Evolutionary conservation across 2,888 invertebrate species (phyloP).

Genomic region (Thymelicus acteon): DNA sequence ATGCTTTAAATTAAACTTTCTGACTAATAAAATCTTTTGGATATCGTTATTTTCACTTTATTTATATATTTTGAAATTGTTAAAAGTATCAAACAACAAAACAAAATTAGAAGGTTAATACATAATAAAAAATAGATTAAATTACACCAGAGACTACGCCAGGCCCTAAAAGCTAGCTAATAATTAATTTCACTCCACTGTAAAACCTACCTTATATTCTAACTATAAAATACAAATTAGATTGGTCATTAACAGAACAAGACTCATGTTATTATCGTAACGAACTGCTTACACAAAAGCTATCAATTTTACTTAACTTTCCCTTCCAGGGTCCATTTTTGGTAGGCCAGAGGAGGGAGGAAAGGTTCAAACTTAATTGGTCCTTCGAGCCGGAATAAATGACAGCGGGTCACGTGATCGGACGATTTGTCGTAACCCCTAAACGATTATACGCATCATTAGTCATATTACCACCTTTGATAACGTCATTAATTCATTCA

Average conservation of each 20-base stretch:
- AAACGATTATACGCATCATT: constrained; percentile 77
- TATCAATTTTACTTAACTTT: constrained; percentile 34
- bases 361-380: constrained; percentile 39
- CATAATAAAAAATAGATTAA: constrained; percentile 18
- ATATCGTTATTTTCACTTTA: no score
- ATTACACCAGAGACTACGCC: constrained; percentile 8
- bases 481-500: constrained; percentile 71
- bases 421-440: constrained; percentile 77
- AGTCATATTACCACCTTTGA: constrained; percentile 81
- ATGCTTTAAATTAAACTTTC: no score
- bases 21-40: no score
- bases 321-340: constrained; percentile 34
- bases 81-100: background rate
- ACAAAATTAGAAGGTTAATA: constrained; percentile 5
- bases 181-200: constrained; percentile 12
- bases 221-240: constrained; percentile 47
- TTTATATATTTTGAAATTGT: no score
- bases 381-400: constrained; percentile 60
- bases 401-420: constrained; percentile 72
- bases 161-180: constrained; percentile 18
- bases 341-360: constrained; percentile 19
- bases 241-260: constrained; percentile 42
- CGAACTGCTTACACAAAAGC: constrained; percentile 46
- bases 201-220: constrained; percentile 22
- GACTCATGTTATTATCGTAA: constrained; percentile 54